Conservation (phyloP, 2,113 vertebrate genomes). For the Gorsachius goisagi region DNA sequence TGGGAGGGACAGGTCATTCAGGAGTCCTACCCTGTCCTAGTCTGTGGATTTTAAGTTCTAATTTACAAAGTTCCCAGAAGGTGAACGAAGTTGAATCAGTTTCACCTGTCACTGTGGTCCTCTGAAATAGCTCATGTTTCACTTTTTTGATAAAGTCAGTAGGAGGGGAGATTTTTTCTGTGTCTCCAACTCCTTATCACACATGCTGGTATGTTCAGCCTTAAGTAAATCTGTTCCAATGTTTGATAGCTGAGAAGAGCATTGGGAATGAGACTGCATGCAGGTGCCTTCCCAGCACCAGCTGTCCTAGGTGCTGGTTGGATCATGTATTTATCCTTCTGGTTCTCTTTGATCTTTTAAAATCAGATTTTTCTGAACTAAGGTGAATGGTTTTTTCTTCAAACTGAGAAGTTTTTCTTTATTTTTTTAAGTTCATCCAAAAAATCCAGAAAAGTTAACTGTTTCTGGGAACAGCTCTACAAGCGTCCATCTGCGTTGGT, state of each 20-base stretch:
- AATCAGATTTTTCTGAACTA: not conserved
- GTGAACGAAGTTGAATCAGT: not conserved
- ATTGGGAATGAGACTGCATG: not conserved
- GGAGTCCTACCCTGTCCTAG: not conserved
- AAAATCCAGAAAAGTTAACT: conserved; percentile 62
- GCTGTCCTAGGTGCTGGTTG: not conserved
- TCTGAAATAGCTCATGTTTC: not conserved
- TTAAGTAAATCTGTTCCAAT: not conserved
- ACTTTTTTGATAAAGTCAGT: not conserved
- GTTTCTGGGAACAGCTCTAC: conserved; percentile 57
- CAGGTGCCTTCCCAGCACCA: not conserved
- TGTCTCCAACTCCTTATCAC: not conserved
- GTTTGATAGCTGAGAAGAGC: not conserved
- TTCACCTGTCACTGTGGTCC: not conserved
- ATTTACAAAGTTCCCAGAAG: not conserved
- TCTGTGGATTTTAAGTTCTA: not conserved
- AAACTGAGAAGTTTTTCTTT: not conserved
- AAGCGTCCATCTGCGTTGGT: conserved; percentile 58
- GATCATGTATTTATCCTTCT: not conserved
- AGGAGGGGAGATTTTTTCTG: not conserved
- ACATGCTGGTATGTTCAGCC: not conserved
- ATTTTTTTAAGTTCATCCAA: conserved; percentile 68
- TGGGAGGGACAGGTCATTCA: not conserved
- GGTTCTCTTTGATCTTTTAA: not conserved
- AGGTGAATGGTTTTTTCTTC: not conserved